Percentiles rank a stretch among this genome's conserved stretches.
These are phyloP conservation scores for Melanophora roralis DNA, from an alignment of 2,888 invertebrate species.

Conservation along the genomic window DNA sequence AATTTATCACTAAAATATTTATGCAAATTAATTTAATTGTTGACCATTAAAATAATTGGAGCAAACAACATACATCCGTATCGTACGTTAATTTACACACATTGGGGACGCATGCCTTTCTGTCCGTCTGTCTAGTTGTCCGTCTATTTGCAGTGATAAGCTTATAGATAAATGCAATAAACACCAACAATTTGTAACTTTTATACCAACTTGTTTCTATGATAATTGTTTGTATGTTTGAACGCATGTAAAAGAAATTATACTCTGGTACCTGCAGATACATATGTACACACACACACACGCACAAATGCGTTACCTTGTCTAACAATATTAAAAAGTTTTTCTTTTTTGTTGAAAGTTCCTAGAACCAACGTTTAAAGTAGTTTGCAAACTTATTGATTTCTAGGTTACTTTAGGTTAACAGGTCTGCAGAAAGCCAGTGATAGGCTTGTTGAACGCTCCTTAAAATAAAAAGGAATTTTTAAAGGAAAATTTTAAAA, in stretches of 20 bases:
- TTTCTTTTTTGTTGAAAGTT: too few species aligned
- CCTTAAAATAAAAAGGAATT: too few species aligned
- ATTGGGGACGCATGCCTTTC: neutral
- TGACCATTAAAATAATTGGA: constrained; percentile 55
- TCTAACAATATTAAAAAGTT: constrained; percentile 27
- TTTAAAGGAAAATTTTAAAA: too few species aligned
- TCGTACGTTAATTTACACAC: neutral
- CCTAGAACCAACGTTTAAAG: too few species aligned
- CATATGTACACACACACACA: neutral
- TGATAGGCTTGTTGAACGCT: too few species aligned
- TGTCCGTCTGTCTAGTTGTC: neutral
- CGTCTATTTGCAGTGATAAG: neutral
- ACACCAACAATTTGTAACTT: neutral
- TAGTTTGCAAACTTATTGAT: too few species aligned
- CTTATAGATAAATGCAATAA: neutral
- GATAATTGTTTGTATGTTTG: neutral
- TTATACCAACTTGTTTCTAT: constrained; percentile 15
- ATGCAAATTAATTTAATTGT: constrained; percentile 62
- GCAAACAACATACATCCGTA: constrained; percentile 13
- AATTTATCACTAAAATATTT: constrained; percentile 58
- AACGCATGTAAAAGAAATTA: neutral
- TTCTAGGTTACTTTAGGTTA: too few species aligned
- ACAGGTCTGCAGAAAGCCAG: too few species aligned
- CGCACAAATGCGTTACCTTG: too few species aligned
- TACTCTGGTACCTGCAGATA: neutral